Conservation (phyloP, 2,797 vertebrate species). For the Tragelaphus eurycerus region DNA sequence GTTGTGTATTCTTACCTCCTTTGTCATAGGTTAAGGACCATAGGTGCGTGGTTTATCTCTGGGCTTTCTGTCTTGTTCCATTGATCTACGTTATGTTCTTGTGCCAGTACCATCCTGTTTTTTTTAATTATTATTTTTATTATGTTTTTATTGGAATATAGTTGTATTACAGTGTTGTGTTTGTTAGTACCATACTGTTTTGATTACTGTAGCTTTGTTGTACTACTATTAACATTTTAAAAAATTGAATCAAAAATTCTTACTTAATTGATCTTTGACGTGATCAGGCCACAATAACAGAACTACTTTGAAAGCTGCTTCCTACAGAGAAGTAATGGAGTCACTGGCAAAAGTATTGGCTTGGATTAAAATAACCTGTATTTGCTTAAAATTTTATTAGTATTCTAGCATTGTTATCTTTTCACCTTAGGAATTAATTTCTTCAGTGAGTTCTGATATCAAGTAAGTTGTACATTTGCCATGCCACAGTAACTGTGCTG, state of each 20-base stretch:
- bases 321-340: neutral
- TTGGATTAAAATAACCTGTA: neutral
- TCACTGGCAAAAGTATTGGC: neutral
- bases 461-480: neutral
- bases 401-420: neutral
- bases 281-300: neutral
- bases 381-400: neutral
- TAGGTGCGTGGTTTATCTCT: neutral
- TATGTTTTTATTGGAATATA: neutral
- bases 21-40: neutral
- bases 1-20: neutral
- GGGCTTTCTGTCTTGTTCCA: neutral
- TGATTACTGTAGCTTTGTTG: neutral
- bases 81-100: neutral
- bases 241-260: neutral
- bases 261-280: neutral
- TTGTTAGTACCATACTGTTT: neutral
- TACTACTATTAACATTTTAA: neutral
- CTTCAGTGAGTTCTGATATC: neutral
- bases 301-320: neutral
- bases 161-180: neutral
- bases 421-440: neutral
- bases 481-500: neutral
- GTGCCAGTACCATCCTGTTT: neutral
- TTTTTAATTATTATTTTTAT: neutral